These are phyloP conservation scores for Danaus melanippus DNA, from an alignment of 1,140 invertebrate species.

Conservation along the genomic window DNA sequence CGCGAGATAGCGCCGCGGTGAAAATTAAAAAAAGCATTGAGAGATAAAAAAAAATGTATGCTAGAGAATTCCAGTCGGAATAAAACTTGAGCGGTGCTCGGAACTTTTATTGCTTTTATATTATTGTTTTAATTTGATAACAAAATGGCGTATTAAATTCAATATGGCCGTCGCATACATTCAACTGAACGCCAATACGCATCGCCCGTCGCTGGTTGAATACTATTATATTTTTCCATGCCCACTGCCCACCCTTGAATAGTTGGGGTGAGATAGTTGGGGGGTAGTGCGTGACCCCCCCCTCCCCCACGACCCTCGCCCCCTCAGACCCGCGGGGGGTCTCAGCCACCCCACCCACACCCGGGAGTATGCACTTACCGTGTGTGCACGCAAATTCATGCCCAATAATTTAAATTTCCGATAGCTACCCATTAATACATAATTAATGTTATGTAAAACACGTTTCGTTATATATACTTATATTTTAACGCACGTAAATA, in stretches of 20 bases:
- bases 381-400: constrained; percentile 63
- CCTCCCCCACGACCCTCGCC: constrained; percentile 12
- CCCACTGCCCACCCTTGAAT: constrained; percentile 55
- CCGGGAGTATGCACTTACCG: constrained; percentile 39
- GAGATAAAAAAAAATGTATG: constrained; percentile 30
- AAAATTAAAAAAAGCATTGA: constrained; percentile 61
- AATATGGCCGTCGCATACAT: constrained; percentile 20
- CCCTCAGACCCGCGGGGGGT: constrained; percentile 9
- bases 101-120: constrained; percentile 37
- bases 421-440: constrained; percentile 51
- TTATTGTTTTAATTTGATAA: constrained; percentile 29
- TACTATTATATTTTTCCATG: constrained; percentile 62
- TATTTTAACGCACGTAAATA: no score
- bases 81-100: constrained; percentile 31
- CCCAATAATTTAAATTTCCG: constrained; percentile 68
- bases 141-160: constrained; percentile 50
- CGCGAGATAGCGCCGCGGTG: constrained; percentile 64
- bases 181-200: constrained; percentile 46
- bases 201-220: constrained; percentile 57
- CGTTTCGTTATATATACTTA: no score
- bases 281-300: constrained; percentile 47
- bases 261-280: constrained; percentile 53
- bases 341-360: constrained; percentile 10
- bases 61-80: constrained; percentile 27
- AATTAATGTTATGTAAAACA: constrained; percentile 49